Evolutionary conservation across 2,113 vertebrate genomes (phyloP), one percentile per base, ranked within the genome.

Genomic region (Lasiurus borealis): DNA sequence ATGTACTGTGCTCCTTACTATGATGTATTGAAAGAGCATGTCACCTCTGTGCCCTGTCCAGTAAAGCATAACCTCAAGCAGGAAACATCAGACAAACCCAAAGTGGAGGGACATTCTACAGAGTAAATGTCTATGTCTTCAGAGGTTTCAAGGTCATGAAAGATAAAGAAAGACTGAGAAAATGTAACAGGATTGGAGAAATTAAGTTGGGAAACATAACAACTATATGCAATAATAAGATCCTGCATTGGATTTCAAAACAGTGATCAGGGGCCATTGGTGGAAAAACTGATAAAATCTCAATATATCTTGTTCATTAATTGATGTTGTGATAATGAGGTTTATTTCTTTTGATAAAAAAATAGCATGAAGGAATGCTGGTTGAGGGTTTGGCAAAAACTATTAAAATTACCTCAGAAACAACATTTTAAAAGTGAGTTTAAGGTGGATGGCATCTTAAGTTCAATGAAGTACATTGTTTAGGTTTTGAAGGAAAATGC

Each of bases 261-360:
- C 77, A 75, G 8, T 27, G 62, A 68, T 64, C 9, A 13, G 19
- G 72, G 14, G 12, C 54, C 18, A 54, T 36, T 44, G 36, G 23
- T 83, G 44, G 87, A 77, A 77, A 77, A 88, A 87, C 27, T 27
- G n/a, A 66, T 87, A 18, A 91, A 94, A 18, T 85, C 31, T 13
- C 5, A 73, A 44, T 54, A n/a, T 3, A 31, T 71, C 62, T 5
- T 66, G 5, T 90, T 85, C 19, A 66, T 88, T 78, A 72, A 23
- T 69, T 71, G 71, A 48, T 77, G 82, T 15, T 86, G 50, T n/a
- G 29, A 27, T 62, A 71, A 21, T 27, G 75, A 59, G 54, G 18
- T 85, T 93, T 85, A 68, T 91, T 57, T 83, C 48, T 85, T 93
- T 92, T 85, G 66, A 71, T 80, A 21, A n/a, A n/a, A n/a, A n/a